A percentile compares a stretch with the other conserved stretches of the same genome.
Evolutionary conservation across 2,888 invertebrate genomes (phyloP).

Genomic region (Acanthoscelides obtectus): DNA sequence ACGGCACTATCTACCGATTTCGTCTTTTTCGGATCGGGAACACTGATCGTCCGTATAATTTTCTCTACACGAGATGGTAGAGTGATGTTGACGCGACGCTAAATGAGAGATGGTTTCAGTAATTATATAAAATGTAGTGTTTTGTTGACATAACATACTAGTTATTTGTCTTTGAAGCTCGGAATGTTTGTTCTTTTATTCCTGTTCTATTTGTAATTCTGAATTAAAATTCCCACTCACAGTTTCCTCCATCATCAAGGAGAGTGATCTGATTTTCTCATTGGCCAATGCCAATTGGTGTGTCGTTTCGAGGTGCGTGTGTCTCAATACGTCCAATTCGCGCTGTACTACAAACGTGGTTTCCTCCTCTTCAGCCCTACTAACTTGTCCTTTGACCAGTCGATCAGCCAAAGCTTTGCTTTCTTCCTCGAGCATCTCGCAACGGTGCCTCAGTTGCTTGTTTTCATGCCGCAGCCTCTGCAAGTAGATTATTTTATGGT

Average conservation of each 20-base stretch:
- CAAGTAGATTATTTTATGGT: too few relatives aligned
- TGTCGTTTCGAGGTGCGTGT: constrained; percentile 83
- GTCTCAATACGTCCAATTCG: constrained; percentile 81
- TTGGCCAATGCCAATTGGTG: constrained; percentile 87
- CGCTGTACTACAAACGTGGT: constrained; percentile 77
- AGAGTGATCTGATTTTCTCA: constrained; percentile 81
- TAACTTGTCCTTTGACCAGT: constrained; percentile 88
- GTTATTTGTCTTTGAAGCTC: too few relatives aligned
- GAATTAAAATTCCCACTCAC: constrained; percentile 49
- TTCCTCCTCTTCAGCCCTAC: constrained; percentile 92
- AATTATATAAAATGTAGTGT: too few relatives aligned
- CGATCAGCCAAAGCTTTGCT: constrained; percentile 92
- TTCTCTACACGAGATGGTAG: too few relatives aligned
- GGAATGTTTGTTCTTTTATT: too few relatives aligned
- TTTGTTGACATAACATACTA: too few relatives aligned
- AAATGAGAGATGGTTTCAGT: too few relatives aligned
- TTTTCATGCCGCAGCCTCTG: constrained; percentile 88
- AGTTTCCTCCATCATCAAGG: constrained; percentile 70
- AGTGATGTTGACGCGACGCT: too few relatives aligned
- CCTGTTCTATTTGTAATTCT: too few relatives aligned
- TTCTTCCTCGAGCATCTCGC: constrained; percentile 91
- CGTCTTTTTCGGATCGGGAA: too few relatives aligned
- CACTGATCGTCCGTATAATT: too few relatives aligned
- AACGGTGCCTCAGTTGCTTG: constrained; percentile 88
- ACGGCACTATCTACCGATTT: too few relatives aligned